Evolutionary conservation across 1,140 invertebrate genomes (phyloP), one percentile per base, ranked within the genome.

Genomic region (Cydia pomonella): DNA sequence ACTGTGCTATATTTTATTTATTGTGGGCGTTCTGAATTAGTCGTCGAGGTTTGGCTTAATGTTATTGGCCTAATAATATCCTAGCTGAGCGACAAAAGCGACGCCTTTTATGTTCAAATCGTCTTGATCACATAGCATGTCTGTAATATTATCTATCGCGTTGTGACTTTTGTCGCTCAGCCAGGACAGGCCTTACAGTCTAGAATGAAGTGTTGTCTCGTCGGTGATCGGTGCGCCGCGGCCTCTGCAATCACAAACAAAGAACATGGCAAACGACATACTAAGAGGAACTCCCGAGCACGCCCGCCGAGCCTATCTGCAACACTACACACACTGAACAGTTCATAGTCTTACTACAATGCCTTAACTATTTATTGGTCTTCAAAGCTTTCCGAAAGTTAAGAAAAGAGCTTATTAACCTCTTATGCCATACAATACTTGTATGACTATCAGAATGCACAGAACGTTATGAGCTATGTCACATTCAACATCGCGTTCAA

Each of bases 221-320:
- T 53, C 50, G 62, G 59, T 74, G 75, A 25, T 38, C 47, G 38
- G 66, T 27, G 59, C 3, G 64, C 33, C 50, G 81, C 75, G 50
- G 76, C 89, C 91, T 92, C 89, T 77, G 91, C 91, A 82, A 88
- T 91, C 83, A 90, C 83, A 91, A 89, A 92, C 88, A 92, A 84
- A 90, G 75, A 76, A 91, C 88, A 90, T 92, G 91, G 89, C 89
- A 92, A 53, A 66, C 63, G 63, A 66, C 63, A 66, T 12, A 66
- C 9, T n/a, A 33, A 29, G 23, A 29, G 23, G 27, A 66, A 29
- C 25, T 29, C 29, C 63, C 27, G 63, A 66, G 25, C 59, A 27
- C 59, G 25, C 25, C 25, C 72, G 82, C 80, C 79, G 79, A 79
- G 77, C 85, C 86, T 87, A 91, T 92, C 90, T 92, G 91, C 86